Evolutionary conservation across 2,888 invertebrate species (phyloP).

Genomic region (Gryllus longicercus): DNA sequence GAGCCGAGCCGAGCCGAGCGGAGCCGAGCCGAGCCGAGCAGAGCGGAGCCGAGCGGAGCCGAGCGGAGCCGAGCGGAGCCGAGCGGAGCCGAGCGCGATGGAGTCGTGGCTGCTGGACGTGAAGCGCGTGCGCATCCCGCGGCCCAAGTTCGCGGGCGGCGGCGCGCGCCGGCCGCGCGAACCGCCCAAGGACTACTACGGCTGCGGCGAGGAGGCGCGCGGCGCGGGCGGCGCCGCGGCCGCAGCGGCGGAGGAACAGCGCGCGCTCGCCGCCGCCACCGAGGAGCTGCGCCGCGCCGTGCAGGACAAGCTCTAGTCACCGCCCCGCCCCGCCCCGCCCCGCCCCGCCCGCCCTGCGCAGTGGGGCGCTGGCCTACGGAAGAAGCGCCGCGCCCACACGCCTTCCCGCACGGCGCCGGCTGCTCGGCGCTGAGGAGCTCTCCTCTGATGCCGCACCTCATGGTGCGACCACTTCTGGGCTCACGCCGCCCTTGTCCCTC

Average conservation of each 20-base stretch:
- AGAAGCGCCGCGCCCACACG: too few relatives aligned
- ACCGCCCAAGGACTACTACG: slow-evolving; percentile 76
- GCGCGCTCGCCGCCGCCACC: slow-evolving; percentile 64
- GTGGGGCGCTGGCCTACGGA: too few relatives aligned
- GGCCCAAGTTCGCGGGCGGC: slow-evolving; percentile 71
- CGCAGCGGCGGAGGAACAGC: slow-evolving; percentile 32
- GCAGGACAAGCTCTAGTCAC: slow-evolving; percentile 71
- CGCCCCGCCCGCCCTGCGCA: not conserved
- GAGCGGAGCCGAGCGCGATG: slow-evolving; percentile 52
- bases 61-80: too few relatives aligned
- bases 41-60: too few relatives aligned
- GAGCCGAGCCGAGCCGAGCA: too few relatives aligned
- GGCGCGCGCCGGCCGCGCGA: slow-evolving; percentile 58
- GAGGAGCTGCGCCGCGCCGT: slow-evolving; percentile 72
- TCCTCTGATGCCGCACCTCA: too few relatives aligned
- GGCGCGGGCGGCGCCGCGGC: slow-evolving; percentile 48
- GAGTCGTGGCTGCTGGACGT: slow-evolving; percentile 82
- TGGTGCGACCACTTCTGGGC: too few relatives aligned
- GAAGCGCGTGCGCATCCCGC: slow-evolving; percentile 76
- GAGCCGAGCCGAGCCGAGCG: too few relatives aligned
- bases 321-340: not conserved
- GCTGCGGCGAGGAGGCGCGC: slow-evolving; percentile 55
- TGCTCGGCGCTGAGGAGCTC: too few relatives aligned
- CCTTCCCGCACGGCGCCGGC: too few relatives aligned
- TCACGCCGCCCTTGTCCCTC: too few relatives aligned